Conservation (phyloP, 2,113 vertebrate genomes). For the Illadopsis cleaveri region DNA sequence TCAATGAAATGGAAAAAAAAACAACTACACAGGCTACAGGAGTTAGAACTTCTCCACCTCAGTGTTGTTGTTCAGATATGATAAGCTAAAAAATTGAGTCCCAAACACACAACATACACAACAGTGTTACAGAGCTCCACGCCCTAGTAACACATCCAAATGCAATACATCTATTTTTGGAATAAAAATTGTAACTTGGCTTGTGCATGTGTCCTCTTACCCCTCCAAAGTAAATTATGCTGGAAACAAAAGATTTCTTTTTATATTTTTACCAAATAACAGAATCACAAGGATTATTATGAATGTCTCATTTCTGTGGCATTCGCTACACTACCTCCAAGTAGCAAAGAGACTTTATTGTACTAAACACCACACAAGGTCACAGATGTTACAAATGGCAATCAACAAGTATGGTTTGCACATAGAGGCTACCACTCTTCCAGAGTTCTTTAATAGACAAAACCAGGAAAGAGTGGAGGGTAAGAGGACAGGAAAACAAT, state of each 20-base stretch:
- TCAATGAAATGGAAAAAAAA: background rate
- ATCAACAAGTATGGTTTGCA: background rate
- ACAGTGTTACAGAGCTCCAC: background rate
- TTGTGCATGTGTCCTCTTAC: background rate
- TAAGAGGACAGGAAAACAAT: background rate
- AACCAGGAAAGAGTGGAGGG: background rate
- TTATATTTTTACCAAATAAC: background rate
- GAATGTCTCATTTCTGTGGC: background rate
- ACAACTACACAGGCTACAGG: background rate
- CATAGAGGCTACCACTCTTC: background rate
- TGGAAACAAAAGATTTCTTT: background rate
- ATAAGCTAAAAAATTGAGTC: background rate
- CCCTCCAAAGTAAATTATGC: background rate
- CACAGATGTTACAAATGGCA: background rate
- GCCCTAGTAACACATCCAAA: background rate
- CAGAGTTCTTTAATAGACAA: background rate
- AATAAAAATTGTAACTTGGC: background rate
- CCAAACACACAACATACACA: background rate
- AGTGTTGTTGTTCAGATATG: background rate
- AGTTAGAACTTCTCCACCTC: background rate
- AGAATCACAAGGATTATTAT: background rate
- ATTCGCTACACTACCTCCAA: background rate
- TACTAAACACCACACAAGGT: background rate
- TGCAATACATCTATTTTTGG: background rate
- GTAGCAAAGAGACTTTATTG: background rate